These are phyloP conservation scores for Apostichopus leukothele DNA, from an alignment of 53 echinoderm and acorn worm species.

Conservation along the genomic window DNA sequence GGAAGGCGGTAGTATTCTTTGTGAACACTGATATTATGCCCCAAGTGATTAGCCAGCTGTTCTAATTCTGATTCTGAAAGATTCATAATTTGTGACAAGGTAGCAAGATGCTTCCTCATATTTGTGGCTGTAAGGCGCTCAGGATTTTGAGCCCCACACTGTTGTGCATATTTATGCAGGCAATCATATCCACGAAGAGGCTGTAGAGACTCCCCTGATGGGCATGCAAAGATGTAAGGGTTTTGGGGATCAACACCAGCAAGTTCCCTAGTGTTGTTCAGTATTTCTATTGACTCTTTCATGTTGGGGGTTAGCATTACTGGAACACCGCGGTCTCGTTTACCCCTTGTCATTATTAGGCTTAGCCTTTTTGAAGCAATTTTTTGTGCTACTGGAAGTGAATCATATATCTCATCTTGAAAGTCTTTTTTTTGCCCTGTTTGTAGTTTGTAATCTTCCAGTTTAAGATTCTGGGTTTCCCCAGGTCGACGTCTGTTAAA, in stretches of 20 bases:
- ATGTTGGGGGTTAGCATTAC: constrained; percentile 35
- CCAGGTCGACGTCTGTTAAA: constrained; percentile 43
- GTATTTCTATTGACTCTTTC: constrained; percentile 33
- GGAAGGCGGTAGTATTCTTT: constrained; percentile 58
- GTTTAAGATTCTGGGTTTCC: constrained; percentile 22
- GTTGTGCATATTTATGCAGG: constrained; percentile 7
- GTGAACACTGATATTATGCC: constrained; percentile 49
- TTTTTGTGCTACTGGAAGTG: constrained; percentile 22
- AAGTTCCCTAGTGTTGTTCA: constrained; percentile 36
- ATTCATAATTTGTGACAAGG: constrained; percentile 54
- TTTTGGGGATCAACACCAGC: constrained; percentile 42
- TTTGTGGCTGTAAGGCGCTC: constrained; percentile 57
- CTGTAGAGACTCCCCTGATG: constrained; percentile 11
- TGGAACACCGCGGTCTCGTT: constrained; percentile 37
- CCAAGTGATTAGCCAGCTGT: constrained; percentile 60
- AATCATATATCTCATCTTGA: constrained; percentile 43
- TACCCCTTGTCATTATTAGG: constrained; percentile 26
- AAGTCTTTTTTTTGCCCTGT: constrained; percentile 13
- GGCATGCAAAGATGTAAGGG: constrained; percentile 50
- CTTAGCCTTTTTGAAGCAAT: constrained; percentile 28
- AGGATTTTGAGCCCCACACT: constrained; percentile 54
- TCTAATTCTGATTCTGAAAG: constrained; percentile 53
- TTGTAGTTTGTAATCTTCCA: constrained; percentile 39
- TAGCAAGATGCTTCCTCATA: constrained; percentile 58
- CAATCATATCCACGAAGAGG: constrained; percentile 35